These are phyloP conservation scores for Diglossa cyanea DNA, from an alignment of 2,797 vertebrate species.

Conservation along the genomic window DNA sequence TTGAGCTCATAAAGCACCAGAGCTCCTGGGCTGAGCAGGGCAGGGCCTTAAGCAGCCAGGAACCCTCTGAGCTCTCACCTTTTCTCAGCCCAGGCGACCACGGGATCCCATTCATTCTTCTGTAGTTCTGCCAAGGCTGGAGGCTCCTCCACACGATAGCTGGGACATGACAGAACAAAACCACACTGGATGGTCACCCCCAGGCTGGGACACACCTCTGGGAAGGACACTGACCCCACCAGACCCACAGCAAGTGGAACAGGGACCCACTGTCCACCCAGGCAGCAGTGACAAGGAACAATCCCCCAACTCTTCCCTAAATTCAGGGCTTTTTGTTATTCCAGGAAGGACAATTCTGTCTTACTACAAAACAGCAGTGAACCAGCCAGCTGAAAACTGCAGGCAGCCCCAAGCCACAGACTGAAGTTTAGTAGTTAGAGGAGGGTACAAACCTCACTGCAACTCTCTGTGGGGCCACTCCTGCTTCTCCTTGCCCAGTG, in stretches of 20 bases:
- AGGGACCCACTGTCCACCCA: background rate
- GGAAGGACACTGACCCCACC: background rate
- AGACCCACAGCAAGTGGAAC: background rate
- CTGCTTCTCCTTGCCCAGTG: background rate
- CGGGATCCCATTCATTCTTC: constrained; percentile 93
- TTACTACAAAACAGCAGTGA: background rate
- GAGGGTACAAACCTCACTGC: background rate
- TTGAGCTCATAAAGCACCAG: background rate
- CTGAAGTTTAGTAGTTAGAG: background rate
- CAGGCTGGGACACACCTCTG: background rate
- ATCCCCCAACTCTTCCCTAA: background rate
- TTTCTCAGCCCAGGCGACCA: constrained; percentile 89
- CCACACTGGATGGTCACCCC: background rate
- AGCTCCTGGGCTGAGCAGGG: background rate
- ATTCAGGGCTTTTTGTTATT: background rate
- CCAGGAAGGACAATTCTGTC: background rate
- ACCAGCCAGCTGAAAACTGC: background rate
- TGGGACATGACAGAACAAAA: constrained; percentile 67
- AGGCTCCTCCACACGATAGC: constrained; percentile 95
- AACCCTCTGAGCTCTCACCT: constrained; percentile 75
- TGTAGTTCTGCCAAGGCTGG: constrained; percentile 90
- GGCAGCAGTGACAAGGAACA: background rate
- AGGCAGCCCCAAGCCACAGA: background rate
- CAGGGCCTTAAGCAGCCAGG: background rate
- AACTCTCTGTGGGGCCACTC: background rate